Base-by-base conservation (phyloP, 2,888 invertebrate genomes). In the Macrophya alboannulata region DNA sequence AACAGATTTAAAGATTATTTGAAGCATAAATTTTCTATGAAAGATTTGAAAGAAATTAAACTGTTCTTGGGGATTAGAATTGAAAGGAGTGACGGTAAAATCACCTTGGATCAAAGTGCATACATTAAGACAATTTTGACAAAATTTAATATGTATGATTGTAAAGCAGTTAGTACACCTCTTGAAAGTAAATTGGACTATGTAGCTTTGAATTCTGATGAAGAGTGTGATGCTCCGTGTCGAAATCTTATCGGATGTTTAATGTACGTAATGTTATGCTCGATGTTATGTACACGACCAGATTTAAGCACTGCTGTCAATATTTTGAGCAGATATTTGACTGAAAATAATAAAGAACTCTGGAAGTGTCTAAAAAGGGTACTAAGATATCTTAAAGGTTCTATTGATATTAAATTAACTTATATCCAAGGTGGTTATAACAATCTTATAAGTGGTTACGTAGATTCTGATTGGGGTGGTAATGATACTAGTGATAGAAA, bases 71-170 rank as follows among this genome's bases (percentile, higher is more conserved):
- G 59, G 55, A 65, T 77, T 37, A 77, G 59, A 77, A 43, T 74
- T 62, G 17, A 84, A n/a, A 85, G 84, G 62, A 72, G 51, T 25
- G 17, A n/a, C 17, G 31, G 45, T 59, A 25, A n/a, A 43, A 83
- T 87, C 62, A 84, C 68, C 65, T 51, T 87, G 45, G 81, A 85
- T 74, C 86, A 85, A 76, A 86, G 59, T 45, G 43, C 48, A 37
- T 86, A 86, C n/a, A 82, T 86, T n/a, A 48, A 81, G 81, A 86
- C 48, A 21, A 77, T 86, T 82, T 55, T 86, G 0, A 31, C n/a
- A 15, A 86, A 85, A 65, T 86, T 86, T 81, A 86, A 81, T 59
- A 86, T 87, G 86, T 8, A 12, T 4, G 76, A 85, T 68, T 85
- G 48, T 48, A 48, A 48, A 48, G 48, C 48, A 48, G 15, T 48